phyloP scores from a whole-genome alignment of 2,888 invertebrate genomes.

The Zelleria hepariella region DNA sequence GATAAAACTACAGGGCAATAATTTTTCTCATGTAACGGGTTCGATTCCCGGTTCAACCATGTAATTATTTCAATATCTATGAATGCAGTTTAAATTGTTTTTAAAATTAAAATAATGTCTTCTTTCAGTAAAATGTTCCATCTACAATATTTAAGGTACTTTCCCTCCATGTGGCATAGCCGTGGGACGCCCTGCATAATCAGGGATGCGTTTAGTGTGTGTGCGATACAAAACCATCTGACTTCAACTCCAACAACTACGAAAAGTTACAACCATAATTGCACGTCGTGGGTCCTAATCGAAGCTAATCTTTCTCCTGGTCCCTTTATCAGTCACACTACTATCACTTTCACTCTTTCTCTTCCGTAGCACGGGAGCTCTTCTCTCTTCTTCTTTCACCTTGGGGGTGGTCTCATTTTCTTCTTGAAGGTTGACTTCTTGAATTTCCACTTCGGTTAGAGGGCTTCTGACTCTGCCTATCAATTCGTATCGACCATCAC shows the following conservation, averaged over 20 bases:
- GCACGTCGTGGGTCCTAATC: slow-evolving; percentile 14
- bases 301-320: slow-evolving; percentile 35
- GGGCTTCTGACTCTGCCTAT: slow-evolving; percentile 16
- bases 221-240: background rate
- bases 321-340: slow-evolving; percentile 19
- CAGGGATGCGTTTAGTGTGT: background rate
- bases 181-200: too few species aligned
- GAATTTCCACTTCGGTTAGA: background rate
- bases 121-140: too few species aligned
- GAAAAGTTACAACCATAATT: background rate
- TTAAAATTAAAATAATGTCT: too few species aligned
- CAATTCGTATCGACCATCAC: slow-evolving; percentile 25
- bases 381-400: slow-evolving; percentile 19
- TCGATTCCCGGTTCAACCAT: too few species aligned
- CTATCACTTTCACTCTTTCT: slow-evolving; percentile 19
- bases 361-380: slow-evolving; percentile 22
- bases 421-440: slow-evolving; percentile 11
- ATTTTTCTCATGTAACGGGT: too few species aligned
- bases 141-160: too few species aligned
- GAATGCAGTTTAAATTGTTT: too few species aligned
- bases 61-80: too few species aligned
- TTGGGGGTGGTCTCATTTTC: slow-evolving; percentile 38
- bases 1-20: too few species aligned
- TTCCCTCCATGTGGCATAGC: too few species aligned
- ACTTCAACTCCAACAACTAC: background rate